phyloP scores from a whole-genome alignment of 2,797 vertebrate species.

The Trichosurus vulpecula region DNA sequence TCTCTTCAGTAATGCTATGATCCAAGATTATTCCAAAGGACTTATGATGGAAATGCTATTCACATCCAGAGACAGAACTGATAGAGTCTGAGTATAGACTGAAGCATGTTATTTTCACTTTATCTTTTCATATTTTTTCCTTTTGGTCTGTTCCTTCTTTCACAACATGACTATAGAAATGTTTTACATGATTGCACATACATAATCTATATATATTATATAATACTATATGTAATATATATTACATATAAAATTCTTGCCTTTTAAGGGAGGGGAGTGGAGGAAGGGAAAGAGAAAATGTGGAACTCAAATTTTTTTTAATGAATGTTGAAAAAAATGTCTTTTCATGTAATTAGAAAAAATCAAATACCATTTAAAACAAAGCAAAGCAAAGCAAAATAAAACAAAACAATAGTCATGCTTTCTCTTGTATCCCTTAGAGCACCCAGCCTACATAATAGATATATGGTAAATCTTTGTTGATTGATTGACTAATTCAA shows the following conservation, averaged over 20 bases:
- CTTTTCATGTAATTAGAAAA: neutral
- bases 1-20: neutral
- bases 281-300: neutral
- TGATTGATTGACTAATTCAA: neutral
- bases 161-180: neutral
- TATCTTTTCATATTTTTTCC: neutral
- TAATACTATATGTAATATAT: too few relatives aligned
- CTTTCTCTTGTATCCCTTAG: neutral
- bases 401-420: too few relatives aligned
- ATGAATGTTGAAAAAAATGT: neutral
- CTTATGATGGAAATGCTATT: neutral
- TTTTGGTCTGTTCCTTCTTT: neutral
- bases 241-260: too few relatives aligned
- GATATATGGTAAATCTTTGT: neutral
- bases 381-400: neutral
- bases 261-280: neutral
- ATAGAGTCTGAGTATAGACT: neutral
- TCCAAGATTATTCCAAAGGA: neutral
- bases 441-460: neutral
- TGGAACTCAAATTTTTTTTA: neutral
- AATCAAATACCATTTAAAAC: neutral
- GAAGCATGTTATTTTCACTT: neutral
- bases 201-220: too few relatives aligned
- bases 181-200: neutral
- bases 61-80: neutral